Evolutionary conservation across 2,797 vertebrate species (phyloP), one percentile per base, ranked within the genome.

Genomic region (Rhyacichthys aspro): DNA sequence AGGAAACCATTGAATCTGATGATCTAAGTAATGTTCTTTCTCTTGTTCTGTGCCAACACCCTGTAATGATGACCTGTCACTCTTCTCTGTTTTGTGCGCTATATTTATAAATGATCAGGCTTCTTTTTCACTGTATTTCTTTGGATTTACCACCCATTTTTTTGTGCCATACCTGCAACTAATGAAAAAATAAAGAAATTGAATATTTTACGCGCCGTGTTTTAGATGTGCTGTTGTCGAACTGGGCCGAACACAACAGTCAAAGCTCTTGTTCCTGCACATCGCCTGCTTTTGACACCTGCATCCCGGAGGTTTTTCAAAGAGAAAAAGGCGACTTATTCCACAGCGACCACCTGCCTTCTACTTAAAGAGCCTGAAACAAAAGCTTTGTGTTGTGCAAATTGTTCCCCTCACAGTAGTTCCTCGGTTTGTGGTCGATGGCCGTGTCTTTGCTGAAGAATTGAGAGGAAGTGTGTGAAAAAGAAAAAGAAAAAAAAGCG

Each of bases 101-200:
- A 80, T 88, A 87, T 90, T 89, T 89, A 88, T 83, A 87, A 79
- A 83, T 64, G 72, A 88, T 84, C 80, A 83, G 84, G 87, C 89
- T 90, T 91, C 78, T 86, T 82, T 86, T 83, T 86, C 84, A 82
- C 84, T 88, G 81, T 86, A 81, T 91, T 92, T 73, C 79, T 92
- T 92, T 92, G 82, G 68, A 89, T 88, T 91, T 86, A 83, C 87
- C 88, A 89, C 81, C 79, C 84, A 63, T 88, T 88, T 86, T n/a
- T 84, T 88, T 89, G 86, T 91, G 86, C 82, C 90, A 91, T 89
- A 90, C 81, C 85, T 92, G 90, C 89, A 92, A 92, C 90, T 92
- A 90, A 90, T 91, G 87, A 89, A 85, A 90, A 90, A 91, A 91
- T 90, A 92, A 91, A 91, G 84, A 88, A 87, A 92, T 89, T 62